Evolutionary conservation across 2,113 vertebrate genomes (phyloP).

Genomic region (Epinephelus cyanopodus): DNA sequence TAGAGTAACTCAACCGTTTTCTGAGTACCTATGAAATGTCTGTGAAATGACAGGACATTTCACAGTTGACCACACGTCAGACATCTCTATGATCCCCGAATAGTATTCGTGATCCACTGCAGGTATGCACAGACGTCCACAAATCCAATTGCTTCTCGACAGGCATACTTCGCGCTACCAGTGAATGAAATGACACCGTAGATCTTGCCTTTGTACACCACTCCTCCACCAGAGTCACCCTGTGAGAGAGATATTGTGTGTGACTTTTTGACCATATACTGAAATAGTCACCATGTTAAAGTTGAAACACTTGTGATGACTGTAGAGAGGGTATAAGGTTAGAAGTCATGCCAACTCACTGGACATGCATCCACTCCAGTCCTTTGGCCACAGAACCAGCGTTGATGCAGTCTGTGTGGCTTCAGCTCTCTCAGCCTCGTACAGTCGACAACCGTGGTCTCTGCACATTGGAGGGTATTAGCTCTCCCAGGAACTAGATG

Average conservation of each 20-base stretch:
- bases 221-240: constrained; percentile 46
- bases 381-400: background rate
- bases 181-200: background rate
- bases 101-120: background rate
- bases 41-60: background rate
- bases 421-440: too few species aligned
- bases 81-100: too few species aligned
- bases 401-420: background rate
- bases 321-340: background rate
- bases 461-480: background rate
- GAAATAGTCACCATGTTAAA: background rate
- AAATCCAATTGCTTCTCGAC: accelerated
- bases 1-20: background rate
- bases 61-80: too few species aligned
- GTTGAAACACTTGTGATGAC: background rate
- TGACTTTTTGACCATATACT: background rate
- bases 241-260: background rate
- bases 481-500: background rate
- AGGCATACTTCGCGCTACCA: accelerated
- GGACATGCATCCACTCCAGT: accelerated
- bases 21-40: background rate
- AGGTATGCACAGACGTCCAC: constrained; percentile 20
- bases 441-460: accelerated
- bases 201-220: background rate
- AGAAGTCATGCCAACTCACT: background rate